A percentile compares a stretch with the other conserved stretches of the same genome.
These are phyloP conservation scores for Ctenopoma multispine DNA, from an alignment of 2,797 vertebrate species.

Conservation along the genomic window DNA sequence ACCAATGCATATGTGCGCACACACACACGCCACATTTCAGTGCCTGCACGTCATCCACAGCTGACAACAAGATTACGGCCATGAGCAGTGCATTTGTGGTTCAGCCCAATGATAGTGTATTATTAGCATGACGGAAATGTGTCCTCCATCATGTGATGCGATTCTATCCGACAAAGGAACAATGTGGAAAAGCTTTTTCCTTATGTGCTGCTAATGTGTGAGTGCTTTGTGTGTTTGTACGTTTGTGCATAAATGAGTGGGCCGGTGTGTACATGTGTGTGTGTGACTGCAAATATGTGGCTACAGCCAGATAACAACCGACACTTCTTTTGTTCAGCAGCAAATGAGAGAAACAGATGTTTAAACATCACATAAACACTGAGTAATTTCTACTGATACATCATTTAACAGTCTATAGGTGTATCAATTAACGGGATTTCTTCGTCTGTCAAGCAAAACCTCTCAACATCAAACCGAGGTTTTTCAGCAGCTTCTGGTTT, in stretches of 20 bases:
- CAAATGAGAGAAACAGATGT: background rate
- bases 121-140: slow-evolving; percentile 64
- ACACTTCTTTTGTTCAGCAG: background rate
- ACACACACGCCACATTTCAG: slow-evolving; percentile 54
- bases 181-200: slow-evolving; percentile 33
- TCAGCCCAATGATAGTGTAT: slow-evolving; percentile 62
- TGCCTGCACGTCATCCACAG: slow-evolving; percentile 69
- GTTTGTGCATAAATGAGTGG: slow-evolving; percentile 8
- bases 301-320: background rate
- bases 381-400: too few relatives aligned
- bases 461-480: background rate
- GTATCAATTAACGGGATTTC: too few relatives aligned
- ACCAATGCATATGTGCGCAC: slow-evolving; percentile 33
- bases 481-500: too few relatives aligned
- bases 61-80: slow-evolving; percentile 75
- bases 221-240: slow-evolving; percentile 36
- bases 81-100: slow-evolving; percentile 62
- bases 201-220: slow-evolving; percentile 13
- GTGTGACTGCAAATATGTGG: background rate
- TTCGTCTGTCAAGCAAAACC: too few relatives aligned
- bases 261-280: background rate
- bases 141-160: slow-evolving; percentile 46
- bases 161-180: slow-evolving; percentile 42
- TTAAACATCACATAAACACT: background rate
- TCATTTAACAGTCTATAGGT: too few relatives aligned